Evolutionary conservation across 2,797 vertebrate genomes (phyloP).

Genomic region (Chaunax sp.): DNA sequence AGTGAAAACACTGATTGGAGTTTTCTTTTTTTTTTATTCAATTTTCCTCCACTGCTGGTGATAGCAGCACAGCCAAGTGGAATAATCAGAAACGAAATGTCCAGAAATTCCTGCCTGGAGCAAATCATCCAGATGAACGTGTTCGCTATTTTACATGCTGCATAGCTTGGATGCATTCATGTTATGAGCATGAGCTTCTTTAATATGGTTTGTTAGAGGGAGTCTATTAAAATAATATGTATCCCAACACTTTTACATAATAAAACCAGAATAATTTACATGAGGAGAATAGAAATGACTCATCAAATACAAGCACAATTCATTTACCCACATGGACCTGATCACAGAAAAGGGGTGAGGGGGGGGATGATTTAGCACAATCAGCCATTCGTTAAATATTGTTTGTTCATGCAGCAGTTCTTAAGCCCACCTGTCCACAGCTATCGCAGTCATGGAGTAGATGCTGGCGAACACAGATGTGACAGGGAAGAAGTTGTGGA

Average conservation of each 20-base stretch:
- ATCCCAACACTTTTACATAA: not conserved
- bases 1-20: slow-evolving; percentile 1
- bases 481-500: slow-evolving; percentile 99
- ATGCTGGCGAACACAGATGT: slow-evolving; percentile 98
- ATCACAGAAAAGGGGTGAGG: not conserved
- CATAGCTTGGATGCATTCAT: not conserved
- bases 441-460: slow-evolving; percentile 98
- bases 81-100: slow-evolving; percentile 30
- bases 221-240: too few species aligned
- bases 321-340: not conserved
- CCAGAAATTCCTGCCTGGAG: slow-evolving; percentile 24
- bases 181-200: not conserved
- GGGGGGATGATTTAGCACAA: not conserved
- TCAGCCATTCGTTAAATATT: too few species aligned
- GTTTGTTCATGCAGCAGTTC: not conserved
- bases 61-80: not conserved
- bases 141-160: not conserved
- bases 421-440: slow-evolving; percentile 93
- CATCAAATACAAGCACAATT: not conserved
- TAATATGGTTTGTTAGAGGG: slow-evolving; percentile 8
- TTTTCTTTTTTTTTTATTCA: not conserved
- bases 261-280: too few species aligned
- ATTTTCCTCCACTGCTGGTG: slow-evolving; percentile 6
- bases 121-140: slow-evolving; percentile 6
- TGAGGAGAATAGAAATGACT: too few species aligned